Evolutionary conservation across 2,113 vertebrate genomes (phyloP), one percentile per base, ranked within the genome.

Genomic region (Tetrao urogallus): DNA sequence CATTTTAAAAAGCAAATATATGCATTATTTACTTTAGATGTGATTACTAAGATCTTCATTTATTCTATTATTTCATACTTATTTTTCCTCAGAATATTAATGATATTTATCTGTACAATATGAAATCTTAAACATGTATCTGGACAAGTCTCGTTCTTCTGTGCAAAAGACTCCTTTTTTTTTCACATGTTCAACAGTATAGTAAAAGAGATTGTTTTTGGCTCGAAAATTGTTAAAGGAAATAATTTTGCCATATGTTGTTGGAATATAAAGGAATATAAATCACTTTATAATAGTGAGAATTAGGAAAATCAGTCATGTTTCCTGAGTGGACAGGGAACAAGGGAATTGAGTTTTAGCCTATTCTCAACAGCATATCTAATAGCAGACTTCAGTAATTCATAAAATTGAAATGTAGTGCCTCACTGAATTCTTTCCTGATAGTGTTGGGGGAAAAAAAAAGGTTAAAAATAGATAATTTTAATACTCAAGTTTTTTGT

Each of bases 131-230:
- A 78, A 56, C 1, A 57, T 36, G 9, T 65, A 34, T 70, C 45
- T 50, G 47, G 24, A 36, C 8, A 27, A 19, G 8, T 77, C 4
- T 11, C 9, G 56, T 52, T 84, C 8, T 65, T 82, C 76, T 91
- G 25, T 85, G 28, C 4, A 72, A 72, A 84, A 76, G 12, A 8
- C 10, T 74, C 10, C 8, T 81, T 74, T 13, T 86, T 61, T 80
- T 88, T 87, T 85, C 19, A 61, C 32, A 71, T 36, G 4, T 58
- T 92, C 32, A 86, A 27, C 28, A 69, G 8, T 66, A 79, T 42
- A n/a, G 66, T 86, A 88, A 79, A 77, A 65, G 69, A 30, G n/a
- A 93, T 50, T 78, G 80, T 64, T 94, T 96, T 89, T 61, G 52
- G 9, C 20, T 91, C 24, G 52, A 85, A 94, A 95, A 78, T 25